Conservation (phyloP, 1,140 invertebrate genomes). For the Calliopsis andreniformis region DNA sequence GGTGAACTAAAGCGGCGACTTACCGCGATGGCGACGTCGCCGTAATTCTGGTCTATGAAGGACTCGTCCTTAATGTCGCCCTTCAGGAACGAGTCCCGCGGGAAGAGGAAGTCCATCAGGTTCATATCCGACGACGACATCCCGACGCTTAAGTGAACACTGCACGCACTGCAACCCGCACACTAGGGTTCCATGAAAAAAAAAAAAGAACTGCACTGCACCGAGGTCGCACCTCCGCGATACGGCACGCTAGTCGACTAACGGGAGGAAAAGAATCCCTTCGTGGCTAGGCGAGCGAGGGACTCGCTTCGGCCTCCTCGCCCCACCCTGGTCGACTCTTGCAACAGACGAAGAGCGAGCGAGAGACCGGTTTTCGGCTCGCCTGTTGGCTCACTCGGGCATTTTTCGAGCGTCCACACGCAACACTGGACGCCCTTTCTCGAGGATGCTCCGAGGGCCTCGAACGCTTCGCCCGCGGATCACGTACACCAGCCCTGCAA, state of each 20-base stretch:
- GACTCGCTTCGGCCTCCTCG: conserved; percentile 6
- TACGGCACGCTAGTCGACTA: conserved; percentile 17
- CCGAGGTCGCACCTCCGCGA: conserved; percentile 22
- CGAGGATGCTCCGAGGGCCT: background rate
- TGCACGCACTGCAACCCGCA: background rate
- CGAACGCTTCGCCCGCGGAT: background rate
- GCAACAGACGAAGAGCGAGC: background rate
- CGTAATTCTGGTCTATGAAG: conserved; percentile 61
- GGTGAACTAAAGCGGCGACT: conserved; percentile 28
- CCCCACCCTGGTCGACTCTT: conserved; percentile 23
- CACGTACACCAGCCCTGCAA: no score
- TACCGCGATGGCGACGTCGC: conserved; percentile 65
- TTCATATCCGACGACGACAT: conserved; percentile 62
- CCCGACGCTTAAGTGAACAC: background rate
- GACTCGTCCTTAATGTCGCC: conserved; percentile 67
- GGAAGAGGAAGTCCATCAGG: conserved; percentile 70
- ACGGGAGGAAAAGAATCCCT: conserved; percentile 5
- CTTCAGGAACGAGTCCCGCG: conserved; percentile 67
- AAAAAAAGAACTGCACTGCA: conserved; percentile 19
- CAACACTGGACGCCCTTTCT: background rate
- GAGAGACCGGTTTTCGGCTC: conserved; percentile 14
- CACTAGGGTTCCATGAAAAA: conserved; percentile 30
- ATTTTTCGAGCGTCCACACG: background rate
- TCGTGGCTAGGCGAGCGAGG: background rate
- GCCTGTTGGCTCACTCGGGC: background rate